These are phyloP conservation scores for Polia nebulosa DNA, from an alignment of 2,888 invertebrate genomes.

Conservation along the genomic window DNA sequence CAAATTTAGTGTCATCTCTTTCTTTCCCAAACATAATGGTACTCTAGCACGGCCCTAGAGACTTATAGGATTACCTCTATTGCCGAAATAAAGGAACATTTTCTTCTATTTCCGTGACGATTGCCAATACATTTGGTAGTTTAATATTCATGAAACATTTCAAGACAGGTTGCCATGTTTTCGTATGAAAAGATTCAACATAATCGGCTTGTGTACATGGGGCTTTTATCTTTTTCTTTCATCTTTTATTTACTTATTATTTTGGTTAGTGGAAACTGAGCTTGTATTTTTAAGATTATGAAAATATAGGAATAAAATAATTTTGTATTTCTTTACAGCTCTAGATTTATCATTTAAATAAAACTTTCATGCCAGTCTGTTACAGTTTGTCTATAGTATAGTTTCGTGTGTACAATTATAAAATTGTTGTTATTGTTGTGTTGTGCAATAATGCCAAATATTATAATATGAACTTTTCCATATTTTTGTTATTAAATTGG, in stretches of 20 bases:
- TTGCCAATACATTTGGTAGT: constrained; percentile 61
- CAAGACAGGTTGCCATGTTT: constrained; percentile 53
- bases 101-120: constrained; percentile 59
- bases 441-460: no score
- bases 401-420: not conserved
- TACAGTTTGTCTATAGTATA: not conserved
- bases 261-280: constrained; percentile 15
- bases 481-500: not conserved
- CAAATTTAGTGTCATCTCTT: constrained; percentile 12
- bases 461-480: not conserved
- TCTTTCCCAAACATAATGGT: constrained; percentile 46
- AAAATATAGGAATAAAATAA: not conserved
- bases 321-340: not conserved
- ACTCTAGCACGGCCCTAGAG: constrained; percentile 45
- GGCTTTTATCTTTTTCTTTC: constrained; percentile 30
- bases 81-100: constrained; percentile 54
- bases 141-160: constrained; percentile 66
- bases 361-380: not conserved
- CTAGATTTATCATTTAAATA: not conserved
- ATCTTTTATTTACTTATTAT: constrained; percentile 29
- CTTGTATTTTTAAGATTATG: not conserved
- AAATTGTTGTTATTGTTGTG: no score
- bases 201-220: constrained; percentile 48
- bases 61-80: constrained; percentile 62
- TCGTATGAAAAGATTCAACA: constrained; percentile 44